Evolutionary conservation across 2,113 vertebrate species (phyloP).

Genomic region (Phaethornis superciliosus): DNA sequence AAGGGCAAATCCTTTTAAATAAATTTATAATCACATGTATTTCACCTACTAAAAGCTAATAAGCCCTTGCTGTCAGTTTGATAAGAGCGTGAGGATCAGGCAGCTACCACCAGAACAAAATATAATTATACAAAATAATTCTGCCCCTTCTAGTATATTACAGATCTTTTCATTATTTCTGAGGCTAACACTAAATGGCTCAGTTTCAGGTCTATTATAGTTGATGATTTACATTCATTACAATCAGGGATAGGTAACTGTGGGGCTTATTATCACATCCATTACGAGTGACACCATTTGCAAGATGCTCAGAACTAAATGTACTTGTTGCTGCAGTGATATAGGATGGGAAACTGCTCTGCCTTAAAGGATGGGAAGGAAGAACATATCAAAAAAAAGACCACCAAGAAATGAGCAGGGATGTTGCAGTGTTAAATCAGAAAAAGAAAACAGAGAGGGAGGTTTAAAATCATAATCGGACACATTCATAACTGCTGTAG

Average conservation of each 20-base stretch:
- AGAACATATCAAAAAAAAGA: not conserved
- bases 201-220: not conserved
- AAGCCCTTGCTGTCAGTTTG: not conserved
- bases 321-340: conserved; percentile 6
- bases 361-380: not conserved
- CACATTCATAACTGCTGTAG: not conserved
- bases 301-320: not conserved
- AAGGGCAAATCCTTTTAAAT: not conserved
- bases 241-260: not conserved
- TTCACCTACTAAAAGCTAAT: not conserved
- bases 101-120: not conserved
- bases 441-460: not conserved
- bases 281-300: conserved; percentile 22
- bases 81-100: not conserved
- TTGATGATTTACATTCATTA: conserved; percentile 38
- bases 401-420: not conserved
- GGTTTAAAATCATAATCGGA: not conserved
- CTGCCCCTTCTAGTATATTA: conserved; percentile 2
- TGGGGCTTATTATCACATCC: conserved; percentile 26
- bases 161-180: conserved; percentile 17
- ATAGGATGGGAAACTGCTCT: not conserved
- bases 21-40: not conserved
- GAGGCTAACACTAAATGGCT: not conserved
- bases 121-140: not conserved
- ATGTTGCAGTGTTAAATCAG: not conserved